Evolutionary conservation across 2,113 vertebrate species (phyloP).

Genomic region (Ammospiza nelsoni): DNA sequence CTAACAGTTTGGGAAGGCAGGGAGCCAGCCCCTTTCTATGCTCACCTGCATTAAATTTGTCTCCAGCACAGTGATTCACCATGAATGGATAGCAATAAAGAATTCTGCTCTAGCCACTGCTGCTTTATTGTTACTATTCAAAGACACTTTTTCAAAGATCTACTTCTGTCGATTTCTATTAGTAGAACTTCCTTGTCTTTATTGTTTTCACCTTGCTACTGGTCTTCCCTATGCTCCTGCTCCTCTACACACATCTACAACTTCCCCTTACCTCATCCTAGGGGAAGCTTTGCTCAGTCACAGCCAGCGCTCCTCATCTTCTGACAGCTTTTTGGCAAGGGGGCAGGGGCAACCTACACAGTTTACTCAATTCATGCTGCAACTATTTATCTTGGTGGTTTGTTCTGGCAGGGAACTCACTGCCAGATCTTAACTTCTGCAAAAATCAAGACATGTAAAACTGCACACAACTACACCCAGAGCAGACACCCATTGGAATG

Average conservation of each 20-base stretch:
- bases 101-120: not conserved
- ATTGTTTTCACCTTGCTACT: not conserved
- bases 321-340: constrained; percentile 29
- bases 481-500: not conserved
- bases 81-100: not conserved
- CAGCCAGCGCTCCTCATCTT: not conserved
- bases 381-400: not conserved
- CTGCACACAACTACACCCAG: not conserved
- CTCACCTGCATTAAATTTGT: not conserved
- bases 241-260: not conserved
- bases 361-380: not conserved
- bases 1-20: not conserved
- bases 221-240: not conserved
- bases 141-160: not conserved
- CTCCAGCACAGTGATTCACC: not conserved
- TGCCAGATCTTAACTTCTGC: not conserved
- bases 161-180: not conserved
- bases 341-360: not conserved
- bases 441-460: not conserved
- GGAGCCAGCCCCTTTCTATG: not conserved
- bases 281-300: not conserved
- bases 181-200: not conserved
- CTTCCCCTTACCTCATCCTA: not conserved
- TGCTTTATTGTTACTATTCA: not conserved
- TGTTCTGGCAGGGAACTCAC: not conserved